A percentile compares a stretch with the other conserved stretches of the same genome.
These are phyloP conservation scores for Acanthosepion esculentum DNA, from an alignment of 2,888 invertebrate genomes.

Conservation along the genomic window DNA sequence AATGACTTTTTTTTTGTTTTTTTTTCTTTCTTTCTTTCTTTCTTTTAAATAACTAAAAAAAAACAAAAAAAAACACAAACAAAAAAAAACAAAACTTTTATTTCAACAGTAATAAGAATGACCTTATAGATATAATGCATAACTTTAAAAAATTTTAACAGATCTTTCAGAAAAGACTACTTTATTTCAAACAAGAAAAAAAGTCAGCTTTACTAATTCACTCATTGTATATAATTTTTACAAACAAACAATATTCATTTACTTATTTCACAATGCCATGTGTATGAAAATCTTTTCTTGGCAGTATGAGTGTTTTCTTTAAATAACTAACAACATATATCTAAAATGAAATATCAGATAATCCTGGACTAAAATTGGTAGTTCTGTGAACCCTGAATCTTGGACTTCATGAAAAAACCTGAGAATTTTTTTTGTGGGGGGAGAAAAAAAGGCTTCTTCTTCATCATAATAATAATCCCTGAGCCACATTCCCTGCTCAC, in stretches of 20 bases:
- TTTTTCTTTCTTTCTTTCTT: too few relatives aligned
- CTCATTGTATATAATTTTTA: neutral
- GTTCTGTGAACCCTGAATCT: slow-evolving; percentile 7
- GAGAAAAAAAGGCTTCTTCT: neutral
- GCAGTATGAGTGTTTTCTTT: neutral
- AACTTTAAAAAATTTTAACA: neutral
- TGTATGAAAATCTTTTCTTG: neutral
- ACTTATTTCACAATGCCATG: neutral
- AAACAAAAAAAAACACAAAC: too few relatives aligned
- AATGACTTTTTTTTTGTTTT: neutral
- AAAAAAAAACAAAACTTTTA: neutral
- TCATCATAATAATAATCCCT: slow-evolving; percentile 38
- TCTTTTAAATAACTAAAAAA: neutral
- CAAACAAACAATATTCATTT: too few relatives aligned
- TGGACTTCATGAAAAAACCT: slow-evolving; percentile 42
- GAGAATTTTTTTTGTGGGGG: slow-evolving; percentile 36
- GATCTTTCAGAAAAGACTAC: neutral
- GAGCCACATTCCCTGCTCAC: slow-evolving; percentile 46
- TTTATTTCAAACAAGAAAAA: neutral
- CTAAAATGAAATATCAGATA: neutral
- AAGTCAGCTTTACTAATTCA: neutral
- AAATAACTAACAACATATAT: neutral
- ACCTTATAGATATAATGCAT: neutral
- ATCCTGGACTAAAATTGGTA: slow-evolving; percentile 7
- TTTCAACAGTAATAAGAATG: neutral